These are phyloP conservation scores for Halcyon malimbica DNA, from an alignment of 2,113 vertebrate genomes.

Conservation along the genomic window DNA sequence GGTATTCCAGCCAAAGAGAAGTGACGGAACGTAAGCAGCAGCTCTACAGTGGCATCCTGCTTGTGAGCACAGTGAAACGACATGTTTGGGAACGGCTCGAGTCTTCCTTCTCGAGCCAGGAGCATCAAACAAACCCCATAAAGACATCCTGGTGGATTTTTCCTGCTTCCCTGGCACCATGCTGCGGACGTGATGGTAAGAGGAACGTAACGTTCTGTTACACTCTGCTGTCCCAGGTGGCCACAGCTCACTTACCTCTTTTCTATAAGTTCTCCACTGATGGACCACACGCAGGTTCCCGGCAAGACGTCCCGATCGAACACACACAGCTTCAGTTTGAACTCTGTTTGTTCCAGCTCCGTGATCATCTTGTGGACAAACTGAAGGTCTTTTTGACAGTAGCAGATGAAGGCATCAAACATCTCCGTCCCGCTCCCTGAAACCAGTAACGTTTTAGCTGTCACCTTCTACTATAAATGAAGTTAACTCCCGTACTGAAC, in stretches of 20 bases:
- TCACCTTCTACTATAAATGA: neutral
- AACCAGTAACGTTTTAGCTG: neutral
- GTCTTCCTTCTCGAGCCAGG: neutral
- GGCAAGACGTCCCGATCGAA: constrained; percentile 95
- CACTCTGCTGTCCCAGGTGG: neutral
- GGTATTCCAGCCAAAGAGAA: neutral
- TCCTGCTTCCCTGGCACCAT: neutral
- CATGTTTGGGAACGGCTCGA: neutral
- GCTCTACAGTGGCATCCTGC: neutral
- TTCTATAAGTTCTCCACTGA: constrained; percentile 95
- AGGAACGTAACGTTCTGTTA: neutral
- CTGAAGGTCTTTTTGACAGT: constrained; percentile 89
- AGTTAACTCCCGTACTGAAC: neutral
- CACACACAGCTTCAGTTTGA: constrained; percentile 91
- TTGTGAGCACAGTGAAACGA: neutral
- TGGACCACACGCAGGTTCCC: constrained; percentile 93
- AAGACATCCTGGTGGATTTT: neutral
- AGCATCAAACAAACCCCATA: neutral
- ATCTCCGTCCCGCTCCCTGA: constrained; percentile 81
- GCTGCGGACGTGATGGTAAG: neutral
- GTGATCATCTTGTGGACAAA: constrained; percentile 97
- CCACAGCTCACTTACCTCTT: constrained; percentile 75
- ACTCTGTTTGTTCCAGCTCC: constrained; percentile 88
- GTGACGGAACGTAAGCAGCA: fast-evolving
- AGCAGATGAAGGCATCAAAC: constrained; percentile 98